Percentiles rank a stretch among this genome's conserved stretches.
Evolutionary conservation across 2,113 vertebrate species (phyloP).

Genomic region (Narcine bancroftii): DNA sequence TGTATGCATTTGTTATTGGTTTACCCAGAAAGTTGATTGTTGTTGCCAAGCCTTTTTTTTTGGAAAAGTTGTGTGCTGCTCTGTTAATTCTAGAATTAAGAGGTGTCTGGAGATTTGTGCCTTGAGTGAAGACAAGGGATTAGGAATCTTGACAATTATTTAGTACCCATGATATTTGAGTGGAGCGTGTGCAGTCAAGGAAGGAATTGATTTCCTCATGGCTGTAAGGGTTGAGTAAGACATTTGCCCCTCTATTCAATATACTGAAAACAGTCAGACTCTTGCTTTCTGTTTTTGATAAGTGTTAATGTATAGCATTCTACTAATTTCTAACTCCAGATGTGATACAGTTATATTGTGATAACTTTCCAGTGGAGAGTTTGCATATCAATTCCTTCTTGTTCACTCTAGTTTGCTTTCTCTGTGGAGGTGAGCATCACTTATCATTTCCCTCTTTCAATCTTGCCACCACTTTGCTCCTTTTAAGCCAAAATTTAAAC

Average conservation of each 20-base stretch:
- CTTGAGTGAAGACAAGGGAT: background rate
- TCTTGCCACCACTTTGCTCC: no score
- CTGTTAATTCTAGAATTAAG: background rate
- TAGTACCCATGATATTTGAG: background rate
- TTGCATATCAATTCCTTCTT: background rate
- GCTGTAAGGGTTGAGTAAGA: background rate
- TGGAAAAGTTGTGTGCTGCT: background rate
- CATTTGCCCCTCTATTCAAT: background rate
- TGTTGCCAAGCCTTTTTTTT: background rate
- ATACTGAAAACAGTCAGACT: background rate
- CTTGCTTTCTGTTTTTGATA: background rate
- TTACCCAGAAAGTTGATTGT: background rate
- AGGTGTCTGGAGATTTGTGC: background rate
- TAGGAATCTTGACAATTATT: background rate
- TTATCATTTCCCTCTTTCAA: background rate
- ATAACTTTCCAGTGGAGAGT: background rate
- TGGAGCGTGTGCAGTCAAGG: background rate
- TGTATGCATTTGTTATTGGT: background rate
- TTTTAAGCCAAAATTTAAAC: no score
- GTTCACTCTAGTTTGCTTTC: background rate
- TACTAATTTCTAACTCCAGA: background rate
- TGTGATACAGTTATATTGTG: background rate
- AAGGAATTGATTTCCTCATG: background rate
- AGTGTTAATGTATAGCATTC: background rate
- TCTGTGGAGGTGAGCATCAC: background rate